A percentile compares a stretch with the other conserved stretches of the same genome.
phyloP scores from a whole-genome alignment of 1,140 invertebrate genomes.

The Drosophila pectinifera region DNA sequence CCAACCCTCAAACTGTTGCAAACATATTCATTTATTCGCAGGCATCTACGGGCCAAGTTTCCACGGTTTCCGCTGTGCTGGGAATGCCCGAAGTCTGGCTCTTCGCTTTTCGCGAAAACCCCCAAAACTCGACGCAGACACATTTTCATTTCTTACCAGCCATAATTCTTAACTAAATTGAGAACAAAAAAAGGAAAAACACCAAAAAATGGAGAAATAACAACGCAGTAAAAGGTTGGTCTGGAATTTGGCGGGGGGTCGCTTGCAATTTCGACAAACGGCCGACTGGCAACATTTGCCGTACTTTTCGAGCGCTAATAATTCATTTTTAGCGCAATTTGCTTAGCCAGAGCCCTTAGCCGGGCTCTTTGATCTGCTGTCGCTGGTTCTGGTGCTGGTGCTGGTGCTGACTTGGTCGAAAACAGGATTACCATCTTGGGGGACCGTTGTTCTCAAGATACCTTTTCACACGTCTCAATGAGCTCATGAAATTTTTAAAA shows the following conservation, averaged over 20 bases:
- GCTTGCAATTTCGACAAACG: slow-evolving; percentile 69
- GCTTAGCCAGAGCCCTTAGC: slow-evolving; percentile 52
- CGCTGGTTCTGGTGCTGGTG: slow-evolving; percentile 10
- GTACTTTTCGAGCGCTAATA: slow-evolving; percentile 71
- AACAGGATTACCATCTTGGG: slow-evolving; percentile 64
- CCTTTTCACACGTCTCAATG: slow-evolving; percentile 71
- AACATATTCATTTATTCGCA: slow-evolving; percentile 30
- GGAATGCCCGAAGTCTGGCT: slow-evolving; percentile 45
- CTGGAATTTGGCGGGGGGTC: slow-evolving; percentile 19
- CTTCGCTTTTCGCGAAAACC: slow-evolving; percentile 32
- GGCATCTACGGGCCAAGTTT: slow-evolving; percentile 42
- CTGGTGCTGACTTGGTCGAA: slow-evolving; percentile 33
- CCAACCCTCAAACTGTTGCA: slow-evolving; percentile 24
- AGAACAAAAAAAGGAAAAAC: slow-evolving; percentile 34
- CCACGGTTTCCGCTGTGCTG: slow-evolving; percentile 36
- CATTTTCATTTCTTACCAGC: slow-evolving; percentile 69
- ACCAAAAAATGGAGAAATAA: slow-evolving; percentile 19
- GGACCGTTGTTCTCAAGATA: slow-evolving; percentile 36
- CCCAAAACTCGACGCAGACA: slow-evolving; percentile 41
- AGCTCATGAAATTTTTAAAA: slow-evolving; percentile 80
- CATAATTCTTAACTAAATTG: slow-evolving; percentile 72
- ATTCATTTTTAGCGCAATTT: slow-evolving; percentile 80
- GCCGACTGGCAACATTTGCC: slow-evolving; percentile 64
- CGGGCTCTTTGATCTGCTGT: slow-evolving; percentile 31
- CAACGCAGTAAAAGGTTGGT: slow-evolving; percentile 38